Conservation (phyloP, 2,113 vertebrate genomes). For the Okapia johnstoni region DNA sequence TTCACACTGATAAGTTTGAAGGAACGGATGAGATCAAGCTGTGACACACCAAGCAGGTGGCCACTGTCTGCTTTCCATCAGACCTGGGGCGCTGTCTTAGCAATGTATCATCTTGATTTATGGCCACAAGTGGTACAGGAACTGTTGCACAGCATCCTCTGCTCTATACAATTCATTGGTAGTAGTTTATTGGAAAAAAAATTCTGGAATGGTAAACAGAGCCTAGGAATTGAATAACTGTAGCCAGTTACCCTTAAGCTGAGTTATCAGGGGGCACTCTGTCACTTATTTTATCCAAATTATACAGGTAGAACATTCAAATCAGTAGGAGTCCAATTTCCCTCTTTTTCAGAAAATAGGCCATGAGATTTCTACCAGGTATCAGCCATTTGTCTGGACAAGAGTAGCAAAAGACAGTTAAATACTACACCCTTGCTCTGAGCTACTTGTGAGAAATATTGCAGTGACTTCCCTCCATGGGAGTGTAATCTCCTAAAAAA, state of each 20-base stretch:
- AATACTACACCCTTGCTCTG: background rate
- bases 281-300: conserved; percentile 15
- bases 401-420: background rate
- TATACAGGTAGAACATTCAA: background rate
- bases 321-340: background rate
- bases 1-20: background rate
- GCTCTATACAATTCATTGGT: background rate
- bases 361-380: background rate
- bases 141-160: background rate
- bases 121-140: background rate
- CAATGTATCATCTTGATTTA: background rate
- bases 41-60: background rate
- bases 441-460: background rate
- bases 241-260: background rate
- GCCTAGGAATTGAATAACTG: background rate
- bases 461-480: background rate
- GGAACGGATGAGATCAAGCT: background rate
- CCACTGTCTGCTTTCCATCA: background rate
- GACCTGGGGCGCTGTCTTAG: background rate
- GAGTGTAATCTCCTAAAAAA: conserved; percentile 18
- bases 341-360: background rate
- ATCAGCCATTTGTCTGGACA: background rate
- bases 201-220: background rate
- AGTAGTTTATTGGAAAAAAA: background rate
- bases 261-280: background rate